Conservation (phyloP, 2,113 vertebrate genomes). For the Corythoichthys intestinalis region DNA sequence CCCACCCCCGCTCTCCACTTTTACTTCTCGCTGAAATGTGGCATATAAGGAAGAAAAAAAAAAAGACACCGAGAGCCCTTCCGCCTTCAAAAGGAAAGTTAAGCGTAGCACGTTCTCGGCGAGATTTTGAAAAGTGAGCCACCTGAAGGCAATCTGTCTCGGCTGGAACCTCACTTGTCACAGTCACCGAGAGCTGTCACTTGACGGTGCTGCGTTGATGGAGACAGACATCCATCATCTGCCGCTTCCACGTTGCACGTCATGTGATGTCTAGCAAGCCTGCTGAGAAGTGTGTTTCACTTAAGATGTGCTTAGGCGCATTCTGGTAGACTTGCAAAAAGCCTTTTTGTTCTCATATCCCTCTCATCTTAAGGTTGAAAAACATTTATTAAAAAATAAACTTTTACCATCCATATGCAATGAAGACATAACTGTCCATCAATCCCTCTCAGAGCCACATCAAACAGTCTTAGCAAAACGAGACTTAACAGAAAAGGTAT, state of each 20-base stretch:
- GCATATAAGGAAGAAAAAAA: slow-evolving; percentile 46
- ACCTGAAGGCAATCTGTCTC: slow-evolving; percentile 71
- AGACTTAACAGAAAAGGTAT: slow-evolving; percentile 18
- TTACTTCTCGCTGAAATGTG: slow-evolving; percentile 52
- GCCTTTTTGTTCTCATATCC: slow-evolving; percentile 35
- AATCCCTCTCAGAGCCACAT: slow-evolving; percentile 36
- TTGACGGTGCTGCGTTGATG: slow-evolving; percentile 45
- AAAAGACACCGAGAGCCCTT: slow-evolving; percentile 57
- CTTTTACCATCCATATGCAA: slow-evolving; percentile 12
- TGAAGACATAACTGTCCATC: slow-evolving; percentile 42
- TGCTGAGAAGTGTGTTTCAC: slow-evolving; percentile 37
- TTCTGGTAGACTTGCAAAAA: slow-evolving; percentile 11
- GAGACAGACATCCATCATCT: slow-evolving; percentile 62
- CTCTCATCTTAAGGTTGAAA: slow-evolving; percentile 29
- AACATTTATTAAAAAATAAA: slow-evolving; percentile 4
- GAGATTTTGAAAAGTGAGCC: slow-evolving; percentile 62
- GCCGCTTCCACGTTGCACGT: slow-evolving; percentile 23
- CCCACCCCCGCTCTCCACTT: slow-evolving; percentile 4
- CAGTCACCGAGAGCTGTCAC: slow-evolving; percentile 65
- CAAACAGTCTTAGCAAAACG: slow-evolving; percentile 30
- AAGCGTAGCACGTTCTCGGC: slow-evolving; percentile 52
- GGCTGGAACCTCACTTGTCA: slow-evolving; percentile 61
- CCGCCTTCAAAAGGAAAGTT: slow-evolving; percentile 70
- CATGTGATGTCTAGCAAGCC: slow-evolving; percentile 51
- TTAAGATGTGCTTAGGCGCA: slow-evolving; percentile 42